These are phyloP conservation scores for Branchellion lobata DNA, from an alignment of 2,888 invertebrate genomes.

Conservation along the genomic window DNA sequence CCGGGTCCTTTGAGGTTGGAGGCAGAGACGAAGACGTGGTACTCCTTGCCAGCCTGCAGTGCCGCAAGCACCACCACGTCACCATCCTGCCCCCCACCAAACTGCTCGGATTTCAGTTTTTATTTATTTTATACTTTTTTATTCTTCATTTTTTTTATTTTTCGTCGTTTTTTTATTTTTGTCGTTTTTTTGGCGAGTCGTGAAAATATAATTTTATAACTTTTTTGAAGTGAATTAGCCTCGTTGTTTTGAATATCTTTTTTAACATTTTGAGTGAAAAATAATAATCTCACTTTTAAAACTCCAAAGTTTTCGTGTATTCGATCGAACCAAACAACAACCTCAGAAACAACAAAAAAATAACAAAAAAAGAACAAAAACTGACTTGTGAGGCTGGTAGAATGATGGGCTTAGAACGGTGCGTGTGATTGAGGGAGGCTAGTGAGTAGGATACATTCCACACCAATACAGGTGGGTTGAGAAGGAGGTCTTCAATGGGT, in stretches of 20 bases:
- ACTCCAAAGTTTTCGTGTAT: too few relatives aligned
- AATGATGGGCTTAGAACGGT: neutral
- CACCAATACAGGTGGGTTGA: neutral
- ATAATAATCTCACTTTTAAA: too few relatives aligned
- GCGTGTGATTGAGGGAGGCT: neutral
- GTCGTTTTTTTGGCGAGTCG: too few relatives aligned
- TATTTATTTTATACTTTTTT: too few relatives aligned
- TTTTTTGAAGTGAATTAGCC: too few relatives aligned
- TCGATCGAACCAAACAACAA: too few relatives aligned
- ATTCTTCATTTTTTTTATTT: neutral
- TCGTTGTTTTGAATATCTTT: too few relatives aligned
- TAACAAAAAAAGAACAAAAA: too few relatives aligned
- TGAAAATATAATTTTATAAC: too few relatives aligned
- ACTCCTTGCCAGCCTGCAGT: slow-evolving; percentile 44
- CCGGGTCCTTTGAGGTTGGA: slow-evolving; percentile 50
- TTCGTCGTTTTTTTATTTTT: neutral
- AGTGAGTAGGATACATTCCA: neutral
- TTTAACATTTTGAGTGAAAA: too few relatives aligned
- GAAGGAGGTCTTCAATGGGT: neutral
- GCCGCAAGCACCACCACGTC: slow-evolving; percentile 32
- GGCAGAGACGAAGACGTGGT: slow-evolving; percentile 48
- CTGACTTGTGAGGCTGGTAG: neutral
- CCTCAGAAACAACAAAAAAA: too few relatives aligned
- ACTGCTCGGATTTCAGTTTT: too few relatives aligned
- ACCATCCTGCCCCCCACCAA: neutral